Base-by-base conservation (phyloP, 1,140 invertebrate species). In the Hycleus cichorii region DNA sequence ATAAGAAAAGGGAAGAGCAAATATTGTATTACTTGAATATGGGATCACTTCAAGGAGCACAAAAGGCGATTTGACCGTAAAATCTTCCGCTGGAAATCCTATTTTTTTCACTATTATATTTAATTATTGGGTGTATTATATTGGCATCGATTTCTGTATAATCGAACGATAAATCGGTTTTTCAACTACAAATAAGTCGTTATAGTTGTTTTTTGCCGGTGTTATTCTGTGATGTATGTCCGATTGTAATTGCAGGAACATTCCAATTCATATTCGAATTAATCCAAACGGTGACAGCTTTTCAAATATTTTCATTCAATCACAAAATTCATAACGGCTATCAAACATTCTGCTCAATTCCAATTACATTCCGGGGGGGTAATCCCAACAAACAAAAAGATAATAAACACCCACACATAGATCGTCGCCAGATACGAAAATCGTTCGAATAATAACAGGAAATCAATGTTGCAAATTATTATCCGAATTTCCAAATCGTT, bases 291-390 rank as follows among this genome's bases (percentile, higher is more conserved):
- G 51, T 55, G 63, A 64, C 60, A 60, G 54, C 53, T 54, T 64
- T 64, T 64, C 62, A 54, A 62, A 62, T 64, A 64, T 64, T 64
- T 64, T 62, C 63, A 64, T 59, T 62, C 59, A 58, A 62, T 64
- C 59, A 64, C 53, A 59, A 32, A 32, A 64, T 64, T 64, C 57
- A 59, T 57, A 63, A 60, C 52, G 46, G 53, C 40, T 46, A 55
- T 55, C 52, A 55, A 55, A 55, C 52, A 55, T 55, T 55, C 52
- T 26, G 42, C 24, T 32, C 32, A 32, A 5, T 32, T 32, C 32
- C 32, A 32, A 32, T 32, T 32, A 32, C 4, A 32, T 32, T 32
- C 18, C 32, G 32, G 7, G 7, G 32, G 7, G 7, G 4, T 32
- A 32, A 32, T 32, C 4, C 4, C 7, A 32, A 18, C 18, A 18